Base-by-base conservation (phyloP, 2,113 vertebrate genomes). In the Lota lota region DNA sequence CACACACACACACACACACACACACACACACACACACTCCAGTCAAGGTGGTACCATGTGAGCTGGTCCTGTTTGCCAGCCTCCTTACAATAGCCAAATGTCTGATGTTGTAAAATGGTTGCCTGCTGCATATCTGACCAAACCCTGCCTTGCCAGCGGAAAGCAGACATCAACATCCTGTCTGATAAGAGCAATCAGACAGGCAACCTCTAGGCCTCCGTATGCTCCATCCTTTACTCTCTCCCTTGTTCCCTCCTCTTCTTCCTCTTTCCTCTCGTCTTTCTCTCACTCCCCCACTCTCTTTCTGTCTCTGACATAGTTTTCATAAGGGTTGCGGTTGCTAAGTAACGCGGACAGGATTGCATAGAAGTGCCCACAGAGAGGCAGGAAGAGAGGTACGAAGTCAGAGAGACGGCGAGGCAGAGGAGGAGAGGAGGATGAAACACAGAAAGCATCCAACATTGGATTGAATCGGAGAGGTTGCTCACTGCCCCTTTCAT, bases 301-400 rank as follows among this genome's bases (percentile, higher is more conserved):
- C 72, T 73, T 70, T 0, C 69, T 71, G 57, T 77, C 69, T 71
- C 69, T 88, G 85, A 87, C 86, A 89, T 82, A 83, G 73, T 89
- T 87, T 82, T 74, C 14, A 78, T 72, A 47, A 74, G 79, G 78
- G 80, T 75, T 82, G 63, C 40, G 82, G 88, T 90, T 90, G 87
- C 88, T 81, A 73, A 68, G 88, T 85, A 88, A 90, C 87, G 40
- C 82, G 19, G 66, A 76, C 61, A 76, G 83, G 80, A 87, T 86
- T 86, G 76, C 75, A 66, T 80, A 70, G 71, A 79, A 80, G 3
- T 17, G 80, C 76, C 73, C 66, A 1, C 67, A 7, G 82, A 82
- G 76, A 75, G 65, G 73, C 16, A 36, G 54, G 40, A 40, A 64
- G 63, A 82, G 76, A 75, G 65, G 73, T 16, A 36, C 28, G 21